These are phyloP conservation scores for Saccostrea cuccullata DNA, from an alignment of 1,140 invertebrate species.

Conservation along the genomic window DNA sequence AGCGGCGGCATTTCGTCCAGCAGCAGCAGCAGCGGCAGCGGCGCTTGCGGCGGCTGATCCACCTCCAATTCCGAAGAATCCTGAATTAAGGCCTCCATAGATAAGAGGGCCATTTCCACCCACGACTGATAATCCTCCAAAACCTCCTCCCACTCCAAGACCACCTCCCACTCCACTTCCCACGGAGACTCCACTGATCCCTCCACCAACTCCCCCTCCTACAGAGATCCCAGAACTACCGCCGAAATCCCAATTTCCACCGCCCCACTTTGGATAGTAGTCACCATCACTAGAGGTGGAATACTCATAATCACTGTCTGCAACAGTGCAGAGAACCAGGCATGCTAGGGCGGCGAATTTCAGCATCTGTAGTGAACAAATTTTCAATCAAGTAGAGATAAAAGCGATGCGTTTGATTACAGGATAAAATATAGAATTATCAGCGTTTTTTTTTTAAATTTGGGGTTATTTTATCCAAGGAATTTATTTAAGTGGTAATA, in stretches of 20 bases:
- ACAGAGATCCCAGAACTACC: neutral
- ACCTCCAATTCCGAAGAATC: neutral
- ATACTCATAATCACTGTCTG: neutral
- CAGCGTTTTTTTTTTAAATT: no score
- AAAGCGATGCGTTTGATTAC: no score
- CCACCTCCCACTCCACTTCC: neutral
- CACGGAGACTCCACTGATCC: neutral
- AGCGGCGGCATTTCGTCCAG: neutral
- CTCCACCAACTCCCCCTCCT: neutral
- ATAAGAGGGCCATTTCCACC: no score
- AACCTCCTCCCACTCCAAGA: neutral
- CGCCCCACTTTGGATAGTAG: neutral
- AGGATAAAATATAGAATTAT: no score
- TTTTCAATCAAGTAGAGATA: no score
- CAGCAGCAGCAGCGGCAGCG: neutral
- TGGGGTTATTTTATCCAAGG: no score
- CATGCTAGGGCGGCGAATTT: neutral
- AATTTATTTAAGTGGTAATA: no score
- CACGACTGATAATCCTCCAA: neutral
- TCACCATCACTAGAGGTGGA: neutral
- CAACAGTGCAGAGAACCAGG: neutral
- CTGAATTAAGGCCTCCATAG: neutral
- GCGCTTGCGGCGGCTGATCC: neutral
- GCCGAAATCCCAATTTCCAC: no score
- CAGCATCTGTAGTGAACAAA: neutral